A percentile compares a stretch with the other conserved stretches of the same genome.
Evolutionary conservation across 2,797 vertebrate species (phyloP).

Genomic region (Enoplosus armatus): DNA sequence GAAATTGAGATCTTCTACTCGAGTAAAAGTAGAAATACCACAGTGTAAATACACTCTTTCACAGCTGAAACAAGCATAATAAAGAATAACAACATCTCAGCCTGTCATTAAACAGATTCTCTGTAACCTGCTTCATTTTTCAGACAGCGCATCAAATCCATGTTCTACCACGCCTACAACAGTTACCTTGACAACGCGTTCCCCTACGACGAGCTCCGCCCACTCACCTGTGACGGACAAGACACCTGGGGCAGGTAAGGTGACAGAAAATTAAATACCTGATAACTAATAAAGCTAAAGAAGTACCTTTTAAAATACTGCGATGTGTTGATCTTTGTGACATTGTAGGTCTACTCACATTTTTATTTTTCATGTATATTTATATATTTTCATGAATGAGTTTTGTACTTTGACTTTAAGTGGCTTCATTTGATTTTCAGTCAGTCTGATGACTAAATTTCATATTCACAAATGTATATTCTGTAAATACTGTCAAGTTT

Average conservation of each 20-base stretch:
- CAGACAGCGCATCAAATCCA: conserved; percentile 93
- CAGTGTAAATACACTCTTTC: no score
- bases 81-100: no score
- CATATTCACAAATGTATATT: background rate
- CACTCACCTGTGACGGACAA: conserved; percentile 96
- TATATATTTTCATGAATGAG: no score
- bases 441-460: background rate
- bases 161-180: conserved; percentile 99
- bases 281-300: background rate
- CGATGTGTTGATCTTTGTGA: background rate
- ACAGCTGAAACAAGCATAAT: no score
- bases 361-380: no score
- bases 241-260: conserved; percentile 98
- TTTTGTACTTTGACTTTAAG: background rate
- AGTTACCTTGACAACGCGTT: conserved; percentile 96
- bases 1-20: no score
- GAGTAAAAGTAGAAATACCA: no score
- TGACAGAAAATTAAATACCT: background rate
- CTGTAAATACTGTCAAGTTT: no score
- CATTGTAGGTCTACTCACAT: background rate
- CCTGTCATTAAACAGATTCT: no score
- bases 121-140: background rate
- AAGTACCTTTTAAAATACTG: background rate
- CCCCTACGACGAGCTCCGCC: conserved; percentile 96
- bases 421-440: background rate